Base-by-base conservation (phyloP, 2,113 vertebrate species). In the Gasterosteus nipponicus region DNA sequence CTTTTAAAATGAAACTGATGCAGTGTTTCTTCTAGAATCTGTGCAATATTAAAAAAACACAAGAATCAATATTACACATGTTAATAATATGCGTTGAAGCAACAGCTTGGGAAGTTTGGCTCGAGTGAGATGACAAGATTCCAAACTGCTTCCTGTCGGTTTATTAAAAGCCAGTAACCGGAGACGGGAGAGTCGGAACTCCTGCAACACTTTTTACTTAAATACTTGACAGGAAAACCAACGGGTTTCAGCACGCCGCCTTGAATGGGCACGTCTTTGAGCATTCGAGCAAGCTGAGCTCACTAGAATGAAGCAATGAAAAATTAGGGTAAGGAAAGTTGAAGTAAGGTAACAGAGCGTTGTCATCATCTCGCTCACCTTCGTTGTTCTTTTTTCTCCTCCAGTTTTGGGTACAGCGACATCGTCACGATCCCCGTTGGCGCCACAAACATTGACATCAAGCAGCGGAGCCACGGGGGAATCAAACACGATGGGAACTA, bases 361-460 rank as follows among this genome's bases (percentile, higher is more conserved):
- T 3, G 1, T 4, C 7, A 22, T 41, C 7, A 38, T 76, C 19
- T 73, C 15, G 82, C 59, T 59, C 35, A n/a, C 47, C 3, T 19
- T 73, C 60, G 41, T 62, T 78, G 41, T 73, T 44, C 71, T 80
- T 75, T 46, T 26, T 72, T 80, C 19, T 72, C 61, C 66, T 10
- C 35, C 79, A 99, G 98, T 9, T 97, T 95, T 0, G 98, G 98
- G 74, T 99, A 99, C 92, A 97, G 94, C 0, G 97, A 99, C 81
- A 95, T 99, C 0, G 93, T 99, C 87, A 98, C 96, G 35, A 97
- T 99, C 91, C 98, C 98, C 0, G 93, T 94, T 0, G 96, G 97
- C 0, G 96, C 98, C 15, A 99, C 97, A 8, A 98, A 98, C 85
- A 97, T 99, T 10, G 98, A 99, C 54, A 86, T 99, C 80, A 99